Base-by-base conservation (phyloP, 2,113 vertebrate species). In the Dermatemys mawii region DNA sequence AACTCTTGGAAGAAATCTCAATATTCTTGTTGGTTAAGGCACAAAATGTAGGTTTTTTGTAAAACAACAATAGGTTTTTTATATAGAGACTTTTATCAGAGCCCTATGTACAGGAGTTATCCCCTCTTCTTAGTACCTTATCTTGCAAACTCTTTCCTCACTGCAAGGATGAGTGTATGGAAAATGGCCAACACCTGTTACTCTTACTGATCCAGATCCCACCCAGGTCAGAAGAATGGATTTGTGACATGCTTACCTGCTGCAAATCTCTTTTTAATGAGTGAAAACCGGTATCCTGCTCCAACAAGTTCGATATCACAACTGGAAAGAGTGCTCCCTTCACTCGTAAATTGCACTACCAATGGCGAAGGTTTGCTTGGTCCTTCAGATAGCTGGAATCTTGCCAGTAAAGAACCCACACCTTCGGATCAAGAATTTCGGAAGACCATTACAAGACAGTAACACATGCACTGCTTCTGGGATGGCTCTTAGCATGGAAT, bases 181-280 rank as follows among this genome's bases (percentile, higher is more conserved):
- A 19, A 24, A n/a, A 21, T 73, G 21, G 19, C n/a, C 38, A 41
- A n/a, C 38, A 27, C 26, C 73, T 46, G 24, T 44, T 16, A 27
- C 41, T 44, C 41, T 27, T 27, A 12, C 41, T 76, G 81, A 51
- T 60, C 22, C 11, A 41, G 6, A 10, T 29, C 26, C 32, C 21
- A 86, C 12, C 55, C 48, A 57, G 13, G 9, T 38, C 27, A 85
- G 48, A 32, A 81, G 35, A 83, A 91, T 22, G 41, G 38, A 11
- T 27, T 46, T 1, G 60, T 21, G 29, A 78, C 50, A 41, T 79
- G 96, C 98, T 91, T 84, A 99, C 99, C 99, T 98, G 99, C 99
- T 3, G 99, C 99, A 90, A 99, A 99, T 96, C 99, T 99, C 98
- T 99, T 99, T 97, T 99, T 99, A 97, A 99, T 96, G 88, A 99